phyloP scores from a whole-genome alignment of 2,888 invertebrate genomes.

The Campoplex nolae region DNA sequence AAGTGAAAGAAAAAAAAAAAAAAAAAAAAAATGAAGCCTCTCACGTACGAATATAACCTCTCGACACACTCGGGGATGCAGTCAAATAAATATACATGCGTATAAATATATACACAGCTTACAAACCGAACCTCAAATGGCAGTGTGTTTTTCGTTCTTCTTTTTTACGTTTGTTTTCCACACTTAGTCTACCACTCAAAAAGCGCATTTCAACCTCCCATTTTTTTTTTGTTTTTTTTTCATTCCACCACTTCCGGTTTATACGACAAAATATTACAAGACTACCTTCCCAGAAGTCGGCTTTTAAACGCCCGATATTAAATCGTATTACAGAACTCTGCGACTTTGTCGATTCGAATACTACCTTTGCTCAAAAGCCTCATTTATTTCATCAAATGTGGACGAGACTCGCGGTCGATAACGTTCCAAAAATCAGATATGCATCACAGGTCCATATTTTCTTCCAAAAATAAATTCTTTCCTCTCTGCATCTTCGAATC shows the following conservation, averaged over 20 bases:
- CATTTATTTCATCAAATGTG: neutral
- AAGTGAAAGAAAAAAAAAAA: constrained; percentile 29
- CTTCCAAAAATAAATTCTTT: neutral
- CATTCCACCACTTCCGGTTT: constrained; percentile 6
- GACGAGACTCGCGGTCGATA: too few species aligned
- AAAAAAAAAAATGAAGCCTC: neutral
- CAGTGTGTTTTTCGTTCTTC: constrained; percentile 12
- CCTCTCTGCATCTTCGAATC: neutral
- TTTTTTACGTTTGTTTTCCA: constrained; percentile 26
- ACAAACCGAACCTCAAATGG: constrained; percentile 25
- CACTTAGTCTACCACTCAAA: constrained; percentile 9
- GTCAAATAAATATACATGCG: constrained; percentile 26
- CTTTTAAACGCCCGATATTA: neutral
- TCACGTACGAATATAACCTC: constrained; percentile 39
- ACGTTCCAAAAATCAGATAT: neutral
- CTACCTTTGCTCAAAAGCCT: neutral
- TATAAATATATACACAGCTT: neutral
- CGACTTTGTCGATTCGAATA: neutral
- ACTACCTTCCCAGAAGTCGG: neutral
- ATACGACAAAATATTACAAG: constrained; percentile 5
- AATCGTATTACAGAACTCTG: neutral
- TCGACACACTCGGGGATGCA: constrained; percentile 16
- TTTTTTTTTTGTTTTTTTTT: neutral
- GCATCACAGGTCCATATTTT: neutral
- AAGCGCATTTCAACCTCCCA: neutral